These are phyloP conservation scores for Spondyliosoma cantharus DNA, from an alignment of 2,797 vertebrate genomes.

Conservation along the genomic window DNA sequence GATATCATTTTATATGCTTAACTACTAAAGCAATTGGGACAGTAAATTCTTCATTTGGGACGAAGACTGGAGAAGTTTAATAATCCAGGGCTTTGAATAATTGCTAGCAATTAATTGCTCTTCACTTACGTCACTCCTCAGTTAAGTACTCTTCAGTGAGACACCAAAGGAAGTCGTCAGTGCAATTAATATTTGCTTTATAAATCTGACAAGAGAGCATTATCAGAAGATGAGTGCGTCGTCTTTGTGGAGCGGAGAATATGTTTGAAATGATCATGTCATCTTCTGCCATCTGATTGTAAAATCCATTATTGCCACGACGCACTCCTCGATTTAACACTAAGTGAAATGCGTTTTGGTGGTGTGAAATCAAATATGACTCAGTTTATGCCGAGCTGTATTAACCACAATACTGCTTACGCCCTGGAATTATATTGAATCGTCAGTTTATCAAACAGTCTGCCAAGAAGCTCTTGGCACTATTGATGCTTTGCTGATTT, in stretches of 20 bases:
- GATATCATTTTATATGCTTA: slow-evolving; percentile 58
- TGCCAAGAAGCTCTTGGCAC: slow-evolving; percentile 42
- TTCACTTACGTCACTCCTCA: slow-evolving; percentile 59
- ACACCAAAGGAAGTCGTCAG: slow-evolving; percentile 58
- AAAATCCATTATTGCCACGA: slow-evolving; percentile 8
- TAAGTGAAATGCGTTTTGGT: slow-evolving; percentile 35
- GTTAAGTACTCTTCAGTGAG: slow-evolving; percentile 54
- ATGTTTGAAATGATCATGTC: slow-evolving; percentile 32
- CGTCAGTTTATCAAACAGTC: slow-evolving; percentile 57
- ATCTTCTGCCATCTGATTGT: slow-evolving; percentile 22
- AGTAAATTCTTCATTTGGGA: slow-evolving; percentile 67
- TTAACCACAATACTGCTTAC: slow-evolving; percentile 51
- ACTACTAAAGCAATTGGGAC: slow-evolving; percentile 50
- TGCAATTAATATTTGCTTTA: slow-evolving; percentile 29
- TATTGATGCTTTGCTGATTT: slow-evolving; percentile 56
- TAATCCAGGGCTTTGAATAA: slow-evolving; percentile 68
- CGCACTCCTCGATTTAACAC: slow-evolving; percentile 24
- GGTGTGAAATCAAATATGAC: slow-evolving; percentile 49
- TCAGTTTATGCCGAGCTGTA: slow-evolving; percentile 52
- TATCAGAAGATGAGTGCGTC: slow-evolving; percentile 3
- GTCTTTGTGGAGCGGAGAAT: slow-evolving; percentile 3
- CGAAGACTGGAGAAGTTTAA: slow-evolving; percentile 63
- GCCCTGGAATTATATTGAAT: slow-evolving; percentile 49
- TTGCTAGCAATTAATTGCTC: slow-evolving; percentile 73
- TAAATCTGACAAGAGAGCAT: slow-evolving; percentile 32